Conservation (phyloP, 2,888 invertebrate genomes). For the Phymatocera aterrima region DNA sequence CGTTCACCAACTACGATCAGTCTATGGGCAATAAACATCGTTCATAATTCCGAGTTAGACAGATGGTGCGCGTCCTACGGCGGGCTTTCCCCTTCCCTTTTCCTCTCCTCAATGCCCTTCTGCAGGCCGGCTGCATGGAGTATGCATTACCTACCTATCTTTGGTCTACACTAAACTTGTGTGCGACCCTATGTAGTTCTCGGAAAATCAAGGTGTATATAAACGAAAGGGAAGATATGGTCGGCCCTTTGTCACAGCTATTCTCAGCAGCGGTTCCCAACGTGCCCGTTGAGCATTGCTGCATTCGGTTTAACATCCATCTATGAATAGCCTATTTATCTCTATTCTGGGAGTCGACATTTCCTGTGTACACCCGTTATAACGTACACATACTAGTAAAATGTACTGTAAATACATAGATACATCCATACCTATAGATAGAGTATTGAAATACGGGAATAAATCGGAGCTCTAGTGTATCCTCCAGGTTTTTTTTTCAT, state of each 20-base stretch:
- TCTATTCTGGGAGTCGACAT: too few species aligned
- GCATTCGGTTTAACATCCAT: background rate
- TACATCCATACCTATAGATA: too few species aligned
- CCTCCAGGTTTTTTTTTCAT: background rate
- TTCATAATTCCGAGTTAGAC: conserved; percentile 21
- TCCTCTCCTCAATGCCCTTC: background rate
- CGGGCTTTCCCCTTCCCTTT: background rate
- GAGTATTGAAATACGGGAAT: background rate
- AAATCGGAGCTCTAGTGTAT: background rate
- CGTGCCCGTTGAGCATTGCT: background rate
- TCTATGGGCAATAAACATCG: conserved; percentile 15
- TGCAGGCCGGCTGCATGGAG: conserved; percentile 29
- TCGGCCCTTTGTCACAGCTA: conserved; percentile 40
- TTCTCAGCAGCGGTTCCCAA: conserved; percentile 21
- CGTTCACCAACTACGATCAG: background rate
- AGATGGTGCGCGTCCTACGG: conserved; percentile 29
- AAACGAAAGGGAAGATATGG: conserved; percentile 21
- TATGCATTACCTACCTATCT: conserved; percentile 21
- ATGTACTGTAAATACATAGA: too few species aligned
- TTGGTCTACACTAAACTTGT: too few species aligned
- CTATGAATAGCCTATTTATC: too few species aligned
- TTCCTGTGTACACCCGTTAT: too few species aligned
- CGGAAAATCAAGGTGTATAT: conserved; percentile 33
- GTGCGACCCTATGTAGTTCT: conserved; percentile 27
- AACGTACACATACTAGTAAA: too few species aligned